phyloP scores from a whole-genome alignment of 2,797 vertebrate species.

The Chloroceryle inda region DNA sequence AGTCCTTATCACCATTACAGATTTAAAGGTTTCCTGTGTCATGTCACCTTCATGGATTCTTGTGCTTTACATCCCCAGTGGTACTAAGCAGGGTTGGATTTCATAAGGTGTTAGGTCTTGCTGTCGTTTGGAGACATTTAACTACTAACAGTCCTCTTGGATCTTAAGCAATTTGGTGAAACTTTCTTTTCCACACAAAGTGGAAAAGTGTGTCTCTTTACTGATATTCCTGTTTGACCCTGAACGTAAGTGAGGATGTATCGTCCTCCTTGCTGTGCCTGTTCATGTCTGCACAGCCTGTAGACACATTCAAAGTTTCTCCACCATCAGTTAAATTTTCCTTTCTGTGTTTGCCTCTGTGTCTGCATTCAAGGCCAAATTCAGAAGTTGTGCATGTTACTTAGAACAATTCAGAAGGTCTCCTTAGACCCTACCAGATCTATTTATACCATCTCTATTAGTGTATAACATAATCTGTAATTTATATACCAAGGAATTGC shows the following conservation, averaged over 20 bases:
- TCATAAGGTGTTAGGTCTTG: not conserved
- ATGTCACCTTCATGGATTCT: not conserved
- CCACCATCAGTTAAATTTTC: not conserved
- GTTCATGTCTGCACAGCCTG: not conserved
- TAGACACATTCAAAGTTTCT: not conserved
- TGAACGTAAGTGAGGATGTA: not conserved
- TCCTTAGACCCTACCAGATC: slow-evolving; percentile 10
- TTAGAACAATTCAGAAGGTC: slow-evolving; percentile 21
- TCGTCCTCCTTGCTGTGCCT: not conserved
- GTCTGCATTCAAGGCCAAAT: slow-evolving; percentile 35
- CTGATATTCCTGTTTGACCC: not conserved
- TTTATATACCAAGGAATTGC: slow-evolving; percentile 54
- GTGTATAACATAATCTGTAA: slow-evolving; percentile 32
- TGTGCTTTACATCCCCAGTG: not conserved
- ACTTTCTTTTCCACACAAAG: not conserved
- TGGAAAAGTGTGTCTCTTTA: not conserved
- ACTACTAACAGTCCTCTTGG: not conserved
- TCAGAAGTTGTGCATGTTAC: not conserved
- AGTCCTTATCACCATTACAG: not conserved
- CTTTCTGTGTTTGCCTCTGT: not conserved
- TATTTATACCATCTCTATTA: slow-evolving; percentile 45
- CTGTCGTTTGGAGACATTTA: slow-evolving; percentile 1
- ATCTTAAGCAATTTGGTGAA: not conserved
- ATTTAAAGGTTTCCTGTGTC: not conserved
- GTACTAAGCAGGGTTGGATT: not conserved